Evolutionary conservation across 1,140 invertebrate genomes (phyloP).

Genomic region (Orius insidiosus): DNA sequence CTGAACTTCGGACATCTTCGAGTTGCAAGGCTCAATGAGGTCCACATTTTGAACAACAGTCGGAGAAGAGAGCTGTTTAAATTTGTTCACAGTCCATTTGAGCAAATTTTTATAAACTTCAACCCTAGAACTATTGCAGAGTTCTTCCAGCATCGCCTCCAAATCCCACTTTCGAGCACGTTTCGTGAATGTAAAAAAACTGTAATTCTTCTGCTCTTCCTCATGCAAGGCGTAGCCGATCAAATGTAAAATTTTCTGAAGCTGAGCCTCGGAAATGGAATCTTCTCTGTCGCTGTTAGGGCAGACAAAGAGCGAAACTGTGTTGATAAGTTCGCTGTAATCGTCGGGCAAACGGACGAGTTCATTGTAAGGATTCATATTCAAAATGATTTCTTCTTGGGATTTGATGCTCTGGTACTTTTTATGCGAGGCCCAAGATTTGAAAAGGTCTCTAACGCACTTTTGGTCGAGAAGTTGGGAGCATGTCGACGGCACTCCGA

Average conservation of each 20-base stretch:
- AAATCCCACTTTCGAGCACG: conserved; percentile 51
- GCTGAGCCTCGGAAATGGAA: conserved; percentile 75
- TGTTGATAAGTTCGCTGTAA: conserved; percentile 92
- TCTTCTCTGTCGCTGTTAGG: conserved; percentile 78
- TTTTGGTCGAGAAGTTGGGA: conserved; percentile 37
- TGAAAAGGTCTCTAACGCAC: conserved; percentile 29
- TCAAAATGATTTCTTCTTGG: conserved; percentile 24
- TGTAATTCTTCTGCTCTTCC: conserved; percentile 61
- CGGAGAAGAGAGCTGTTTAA: conserved; percentile 32
- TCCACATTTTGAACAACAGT: neutral
- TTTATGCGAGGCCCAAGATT: conserved; percentile 37
- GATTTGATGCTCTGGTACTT: conserved; percentile 24
- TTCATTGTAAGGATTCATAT: conserved; percentile 41
- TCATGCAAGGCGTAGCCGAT: conserved; percentile 76
- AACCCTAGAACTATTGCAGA: conserved; percentile 47
- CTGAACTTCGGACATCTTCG: conserved; percentile 18
- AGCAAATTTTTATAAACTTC: conserved; percentile 76
- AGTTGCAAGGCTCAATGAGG: neutral
- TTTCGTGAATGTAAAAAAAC: conserved; percentile 60
- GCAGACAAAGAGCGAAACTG: conserved; percentile 80
- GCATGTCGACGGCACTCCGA: conserved; percentile 52
- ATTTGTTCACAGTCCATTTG: conserved; percentile 64
- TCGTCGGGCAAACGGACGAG: conserved; percentile 72
- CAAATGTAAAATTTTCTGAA: conserved; percentile 51
- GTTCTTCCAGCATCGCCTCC: conserved; percentile 48